A percentile compares a stretch with the other conserved stretches of the same genome.
These are phyloP conservation scores for Chionomys nivalis DNA, from an alignment of 2,113 vertebrate species.

Conservation along the genomic window DNA sequence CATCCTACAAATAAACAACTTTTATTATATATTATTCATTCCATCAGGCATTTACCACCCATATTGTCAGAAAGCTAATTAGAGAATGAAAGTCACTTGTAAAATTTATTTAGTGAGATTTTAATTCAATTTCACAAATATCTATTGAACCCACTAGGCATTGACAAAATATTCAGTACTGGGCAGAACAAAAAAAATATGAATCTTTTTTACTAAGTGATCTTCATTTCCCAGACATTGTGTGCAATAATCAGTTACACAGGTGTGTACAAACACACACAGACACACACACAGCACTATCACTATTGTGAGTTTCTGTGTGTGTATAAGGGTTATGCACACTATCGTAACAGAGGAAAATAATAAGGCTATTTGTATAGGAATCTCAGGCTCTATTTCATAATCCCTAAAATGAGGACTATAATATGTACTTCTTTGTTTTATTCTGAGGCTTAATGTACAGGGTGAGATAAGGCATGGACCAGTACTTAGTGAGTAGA, in stretches of 20 bases:
- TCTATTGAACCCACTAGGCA: slow-evolving; percentile 53
- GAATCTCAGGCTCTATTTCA: not conserved
- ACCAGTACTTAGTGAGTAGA: not conserved
- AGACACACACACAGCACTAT: not conserved
- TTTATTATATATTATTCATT: slow-evolving; percentile 74
- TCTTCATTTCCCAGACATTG: not conserved
- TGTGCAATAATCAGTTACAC: not conserved
- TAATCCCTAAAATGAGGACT: slow-evolving; percentile 49
- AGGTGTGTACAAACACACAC: too few species aligned
- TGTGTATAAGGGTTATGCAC: not conserved
- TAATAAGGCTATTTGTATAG: not conserved
- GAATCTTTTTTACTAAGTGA: slow-evolving; percentile 11
- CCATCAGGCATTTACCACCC: slow-evolving; percentile 63
- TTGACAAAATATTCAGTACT: slow-evolving; percentile 23
- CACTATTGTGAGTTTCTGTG: not conserved
- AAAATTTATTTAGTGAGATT: slow-evolving; percentile 72
- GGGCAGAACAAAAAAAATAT: slow-evolving; percentile 45
- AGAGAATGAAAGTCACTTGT: slow-evolving; percentile 63
- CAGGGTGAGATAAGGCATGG: not conserved
- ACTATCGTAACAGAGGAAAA: not conserved
- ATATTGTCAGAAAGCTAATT: slow-evolving; percentile 72
- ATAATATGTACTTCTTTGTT: not conserved
- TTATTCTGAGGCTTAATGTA: slow-evolving; percentile 21
- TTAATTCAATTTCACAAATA: slow-evolving; percentile 68
- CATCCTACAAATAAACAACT: slow-evolving; percentile 65